Conservation (phyloP, 1,140 invertebrate species). For the Solenopsis invicta region DNA sequence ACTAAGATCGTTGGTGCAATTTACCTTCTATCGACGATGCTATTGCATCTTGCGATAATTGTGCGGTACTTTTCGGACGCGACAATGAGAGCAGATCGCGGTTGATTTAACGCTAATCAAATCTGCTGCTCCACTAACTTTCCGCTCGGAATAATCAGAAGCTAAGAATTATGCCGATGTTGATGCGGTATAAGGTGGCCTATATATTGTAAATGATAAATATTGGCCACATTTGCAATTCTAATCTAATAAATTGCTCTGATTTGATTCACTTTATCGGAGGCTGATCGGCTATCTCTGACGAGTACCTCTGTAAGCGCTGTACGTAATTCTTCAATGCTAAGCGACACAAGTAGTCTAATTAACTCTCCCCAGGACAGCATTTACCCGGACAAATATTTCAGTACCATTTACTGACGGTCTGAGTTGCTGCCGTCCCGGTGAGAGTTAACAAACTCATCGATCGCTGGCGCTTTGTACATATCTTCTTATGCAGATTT, state of each 20-base stretch:
- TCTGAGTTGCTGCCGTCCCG: not conserved
- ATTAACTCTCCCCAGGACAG: not conserved
- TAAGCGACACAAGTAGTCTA: not conserved
- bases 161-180: not conserved
- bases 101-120: slow-evolving; percentile 14
- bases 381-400: not conserved
- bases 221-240: not conserved
- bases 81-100: not conserved
- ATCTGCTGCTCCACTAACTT: slow-evolving; percentile 27
- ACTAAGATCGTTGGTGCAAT: slow-evolving; percentile 32
- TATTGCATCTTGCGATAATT: slow-evolving; percentile 28
- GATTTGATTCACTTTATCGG: slow-evolving; percentile 6
- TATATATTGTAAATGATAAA: not conserved
- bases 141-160: slow-evolving; percentile 13
- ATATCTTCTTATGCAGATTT: not conserved
- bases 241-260: slow-evolving; percentile 5
- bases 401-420: not conserved
- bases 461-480: not conserved
- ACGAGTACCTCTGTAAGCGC: not conserved
- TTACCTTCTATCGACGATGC: not conserved
- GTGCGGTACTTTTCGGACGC: slow-evolving; percentile 12
- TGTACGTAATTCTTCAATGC: not conserved
- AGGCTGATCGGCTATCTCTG: not conserved
- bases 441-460: not conserved
- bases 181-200: not conserved